phyloP scores from a whole-genome alignment of 1,140 invertebrate species.

The Leguminivora glycinivorella region DNA sequence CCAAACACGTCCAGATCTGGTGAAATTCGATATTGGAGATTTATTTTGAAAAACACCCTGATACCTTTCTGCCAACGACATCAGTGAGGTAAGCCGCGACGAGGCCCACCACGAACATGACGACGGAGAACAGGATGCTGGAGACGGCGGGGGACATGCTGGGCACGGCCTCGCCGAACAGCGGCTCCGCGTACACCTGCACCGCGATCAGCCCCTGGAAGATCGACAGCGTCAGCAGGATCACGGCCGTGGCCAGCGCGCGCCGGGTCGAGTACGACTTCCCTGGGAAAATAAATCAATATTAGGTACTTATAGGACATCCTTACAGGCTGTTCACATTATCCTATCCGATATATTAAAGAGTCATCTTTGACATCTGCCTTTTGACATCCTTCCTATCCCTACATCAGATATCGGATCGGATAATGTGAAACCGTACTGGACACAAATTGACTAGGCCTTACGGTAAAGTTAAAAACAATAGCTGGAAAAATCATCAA shows the following conservation, averaged over 20 bases:
- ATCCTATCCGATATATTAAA: no score
- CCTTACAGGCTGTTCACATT: no score
- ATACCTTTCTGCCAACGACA: slow-evolving; percentile 47
- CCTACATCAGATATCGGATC: no score
- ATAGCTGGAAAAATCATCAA: no score
- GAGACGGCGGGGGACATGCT: slow-evolving; percentile 43
- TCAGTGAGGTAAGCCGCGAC: slow-evolving; percentile 49
- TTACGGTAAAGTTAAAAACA: no score
- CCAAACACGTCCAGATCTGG: no score
- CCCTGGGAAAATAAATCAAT: slow-evolving; percentile 33
- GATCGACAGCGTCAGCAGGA: slow-evolving; percentile 40
- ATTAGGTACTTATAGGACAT: no score
- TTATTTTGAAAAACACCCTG: slow-evolving; percentile 28
- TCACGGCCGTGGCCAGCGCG: slow-evolving; percentile 36
- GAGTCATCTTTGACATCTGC: no score
- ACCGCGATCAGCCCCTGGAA: slow-evolving; percentile 56
- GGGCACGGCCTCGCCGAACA: slow-evolving; percentile 48
- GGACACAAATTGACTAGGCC: no score
- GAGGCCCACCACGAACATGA: slow-evolving; percentile 39
- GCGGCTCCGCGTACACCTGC: slow-evolving; percentile 51
- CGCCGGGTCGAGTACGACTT: slow-evolving; percentile 32
- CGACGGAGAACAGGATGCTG: slow-evolving; percentile 43
- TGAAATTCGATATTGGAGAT: no score
- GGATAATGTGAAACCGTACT: no score
- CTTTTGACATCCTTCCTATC: no score